Evolutionary conservation across 2,888 invertebrate species (phyloP).

Genomic region (Caenorhabditis zanzibari): DNA sequence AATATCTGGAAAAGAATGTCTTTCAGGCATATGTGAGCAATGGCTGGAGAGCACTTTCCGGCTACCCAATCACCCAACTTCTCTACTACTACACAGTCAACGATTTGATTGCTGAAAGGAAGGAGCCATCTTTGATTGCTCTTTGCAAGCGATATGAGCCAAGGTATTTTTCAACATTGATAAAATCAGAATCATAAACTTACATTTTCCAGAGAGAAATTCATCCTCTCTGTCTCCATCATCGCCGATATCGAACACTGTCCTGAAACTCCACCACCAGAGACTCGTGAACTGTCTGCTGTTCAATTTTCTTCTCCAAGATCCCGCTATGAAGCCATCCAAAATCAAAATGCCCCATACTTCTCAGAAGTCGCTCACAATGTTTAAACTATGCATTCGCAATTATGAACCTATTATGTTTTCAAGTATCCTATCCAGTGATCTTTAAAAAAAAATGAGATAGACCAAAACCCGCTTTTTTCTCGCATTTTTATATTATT

Average conservation of each 20-base stretch:
- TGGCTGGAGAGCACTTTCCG: constrained; percentile 90
- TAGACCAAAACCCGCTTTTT: constrained; percentile 50
- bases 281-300: constrained; percentile 67
- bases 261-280: constrained; percentile 83
- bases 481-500: too few relatives aligned
- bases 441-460: constrained; percentile 14
- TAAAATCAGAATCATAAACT: too few relatives aligned
- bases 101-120: constrained; percentile 75
- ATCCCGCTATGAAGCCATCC: constrained; percentile 60
- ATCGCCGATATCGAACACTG: constrained; percentile 84
- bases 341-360: constrained; percentile 56
- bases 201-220: constrained; percentile 87
- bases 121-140: constrained; percentile 81
- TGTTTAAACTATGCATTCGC: constrained; percentile 43
- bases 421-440: constrained; percentile 47
- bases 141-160: constrained; percentile 93
- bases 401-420: constrained; percentile 14
- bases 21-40: constrained; percentile 76
- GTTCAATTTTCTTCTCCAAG: constrained; percentile 60
- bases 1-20: not conserved
- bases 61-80: constrained; percentile 83
- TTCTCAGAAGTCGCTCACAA: constrained; percentile 68
- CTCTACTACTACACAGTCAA: constrained; percentile 82
- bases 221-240: constrained; percentile 87
- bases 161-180: constrained; percentile 22